A percentile compares a stretch with the other conserved stretches of the same genome.
Conservation (phyloP, 2,888 invertebrate species). For the Urechis unicinctus region DNA sequence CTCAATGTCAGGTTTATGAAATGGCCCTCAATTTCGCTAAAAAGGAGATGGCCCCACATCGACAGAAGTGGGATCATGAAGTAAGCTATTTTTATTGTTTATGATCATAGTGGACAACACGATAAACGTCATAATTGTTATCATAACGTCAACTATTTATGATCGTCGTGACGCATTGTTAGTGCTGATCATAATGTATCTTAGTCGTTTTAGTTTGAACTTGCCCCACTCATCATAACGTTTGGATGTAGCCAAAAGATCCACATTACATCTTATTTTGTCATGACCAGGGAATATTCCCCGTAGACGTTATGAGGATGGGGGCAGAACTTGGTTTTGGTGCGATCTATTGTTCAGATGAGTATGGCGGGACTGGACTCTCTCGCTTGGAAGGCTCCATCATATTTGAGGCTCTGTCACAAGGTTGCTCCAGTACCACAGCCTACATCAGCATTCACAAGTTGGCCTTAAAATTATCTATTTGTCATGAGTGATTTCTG, state of each 20-base stretch:
- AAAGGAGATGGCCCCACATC: conserved; percentile 56
- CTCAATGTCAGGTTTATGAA: conserved; percentile 55
- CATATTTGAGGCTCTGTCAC: conserved; percentile 57
- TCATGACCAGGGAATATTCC: conserved; percentile 55
- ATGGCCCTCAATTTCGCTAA: conserved; percentile 55
- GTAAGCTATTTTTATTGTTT: conserved; percentile 41
- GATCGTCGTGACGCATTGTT: background rate
- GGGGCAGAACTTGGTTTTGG: conserved; percentile 57
- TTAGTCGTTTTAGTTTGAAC: no score
- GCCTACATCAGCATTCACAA: conserved; percentile 59
- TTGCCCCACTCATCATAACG: no score
- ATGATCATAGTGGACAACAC: no score
- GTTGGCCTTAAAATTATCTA: no score
- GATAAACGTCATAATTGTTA: no score
- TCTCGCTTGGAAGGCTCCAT: conserved; percentile 55
- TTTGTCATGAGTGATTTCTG: no score
- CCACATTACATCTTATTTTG: conserved; percentile 2
- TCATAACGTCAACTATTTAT: no score
- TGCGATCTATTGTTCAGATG: conserved; percentile 55
- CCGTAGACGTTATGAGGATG: conserved; percentile 53
- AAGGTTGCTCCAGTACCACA: conserved; percentile 57
- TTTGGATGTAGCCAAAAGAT: background rate
- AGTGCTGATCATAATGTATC: background rate
- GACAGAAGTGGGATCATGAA: conserved; percentile 58
- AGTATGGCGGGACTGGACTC: conserved; percentile 55